Conservation (phyloP, 2,113 vertebrate genomes). For the Nicator chloris region DNA sequence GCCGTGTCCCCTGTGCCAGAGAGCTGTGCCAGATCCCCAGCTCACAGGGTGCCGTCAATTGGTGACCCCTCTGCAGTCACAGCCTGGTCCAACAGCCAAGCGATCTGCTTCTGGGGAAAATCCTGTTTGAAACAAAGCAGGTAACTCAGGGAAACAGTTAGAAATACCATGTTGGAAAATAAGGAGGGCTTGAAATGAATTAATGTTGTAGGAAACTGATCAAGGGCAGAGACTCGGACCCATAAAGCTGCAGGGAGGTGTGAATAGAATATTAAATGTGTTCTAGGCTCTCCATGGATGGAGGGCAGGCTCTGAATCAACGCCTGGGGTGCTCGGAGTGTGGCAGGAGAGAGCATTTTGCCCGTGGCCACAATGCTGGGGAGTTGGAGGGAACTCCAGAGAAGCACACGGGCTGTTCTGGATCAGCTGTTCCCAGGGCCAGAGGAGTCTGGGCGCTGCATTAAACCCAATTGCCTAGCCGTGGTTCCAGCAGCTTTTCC, state of each 20-base stretch:
- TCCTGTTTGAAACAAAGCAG: not conserved
- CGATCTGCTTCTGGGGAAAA: not conserved
- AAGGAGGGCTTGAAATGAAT: not conserved
- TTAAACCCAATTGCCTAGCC: too few species aligned
- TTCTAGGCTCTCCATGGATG: not conserved
- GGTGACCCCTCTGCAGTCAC: not conserved
- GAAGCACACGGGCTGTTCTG: fast-evolving
- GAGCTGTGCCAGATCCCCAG: not conserved
- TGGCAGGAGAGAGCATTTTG: not conserved
- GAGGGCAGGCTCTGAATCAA: not conserved
- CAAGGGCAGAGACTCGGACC: not conserved
- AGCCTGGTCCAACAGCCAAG: not conserved
- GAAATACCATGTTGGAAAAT: not conserved
- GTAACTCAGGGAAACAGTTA: not conserved
- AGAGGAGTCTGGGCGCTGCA: fast-evolving
- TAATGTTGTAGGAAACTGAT: not conserved
- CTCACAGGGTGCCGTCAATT: not conserved
- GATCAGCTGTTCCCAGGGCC: not conserved
- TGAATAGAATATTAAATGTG: not conserved
- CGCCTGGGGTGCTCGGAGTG: not conserved
- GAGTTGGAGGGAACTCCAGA: not conserved
- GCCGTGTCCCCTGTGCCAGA: fast-evolving
- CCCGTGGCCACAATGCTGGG: fast-evolving
- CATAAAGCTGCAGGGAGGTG: not conserved
- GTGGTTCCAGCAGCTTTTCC: not conserved